Evolutionary conservation across 2,113 vertebrate genomes (phyloP).

Genomic region (Emydocephalus ijimae): DNA sequence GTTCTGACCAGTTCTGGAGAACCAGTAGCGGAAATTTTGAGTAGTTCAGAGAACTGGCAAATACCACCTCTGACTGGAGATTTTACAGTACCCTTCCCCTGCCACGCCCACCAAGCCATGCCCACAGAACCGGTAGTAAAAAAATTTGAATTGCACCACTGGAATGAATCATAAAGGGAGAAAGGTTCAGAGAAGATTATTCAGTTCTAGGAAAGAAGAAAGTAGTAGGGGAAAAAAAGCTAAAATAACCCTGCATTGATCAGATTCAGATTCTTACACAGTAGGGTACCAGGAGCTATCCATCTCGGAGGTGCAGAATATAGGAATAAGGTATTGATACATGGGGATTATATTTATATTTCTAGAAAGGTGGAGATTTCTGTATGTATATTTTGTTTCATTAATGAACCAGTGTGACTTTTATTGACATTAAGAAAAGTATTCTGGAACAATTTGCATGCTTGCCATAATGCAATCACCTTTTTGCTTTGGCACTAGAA

Average conservation of each 20-base stretch:
- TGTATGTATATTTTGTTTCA: neutral
- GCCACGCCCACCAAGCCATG: too few species aligned
- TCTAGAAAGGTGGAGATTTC: neutral
- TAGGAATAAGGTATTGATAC: neutral
- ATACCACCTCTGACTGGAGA: too few species aligned
- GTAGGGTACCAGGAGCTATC: neutral
- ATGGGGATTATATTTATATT: neutral
- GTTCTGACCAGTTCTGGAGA: too few species aligned
- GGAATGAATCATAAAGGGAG: neutral
- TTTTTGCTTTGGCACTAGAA: neutral
- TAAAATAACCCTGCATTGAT: neutral
- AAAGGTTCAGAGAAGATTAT: neutral
- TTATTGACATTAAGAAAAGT: neutral
- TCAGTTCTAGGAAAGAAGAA: neutral
- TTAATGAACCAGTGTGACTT: neutral
- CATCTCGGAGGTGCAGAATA: neutral
- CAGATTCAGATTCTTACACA: neutral
- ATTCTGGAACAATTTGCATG: neutral
- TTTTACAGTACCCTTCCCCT: too few species aligned
- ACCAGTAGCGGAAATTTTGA: too few species aligned
- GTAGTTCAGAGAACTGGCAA: too few species aligned
- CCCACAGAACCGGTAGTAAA: too few species aligned
- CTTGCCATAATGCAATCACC: neutral
- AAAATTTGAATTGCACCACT: too few species aligned
- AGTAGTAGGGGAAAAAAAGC: neutral